phyloP scores from a whole-genome alignment of 2,113 vertebrate species.

The Platycercus adscitus region DNA sequence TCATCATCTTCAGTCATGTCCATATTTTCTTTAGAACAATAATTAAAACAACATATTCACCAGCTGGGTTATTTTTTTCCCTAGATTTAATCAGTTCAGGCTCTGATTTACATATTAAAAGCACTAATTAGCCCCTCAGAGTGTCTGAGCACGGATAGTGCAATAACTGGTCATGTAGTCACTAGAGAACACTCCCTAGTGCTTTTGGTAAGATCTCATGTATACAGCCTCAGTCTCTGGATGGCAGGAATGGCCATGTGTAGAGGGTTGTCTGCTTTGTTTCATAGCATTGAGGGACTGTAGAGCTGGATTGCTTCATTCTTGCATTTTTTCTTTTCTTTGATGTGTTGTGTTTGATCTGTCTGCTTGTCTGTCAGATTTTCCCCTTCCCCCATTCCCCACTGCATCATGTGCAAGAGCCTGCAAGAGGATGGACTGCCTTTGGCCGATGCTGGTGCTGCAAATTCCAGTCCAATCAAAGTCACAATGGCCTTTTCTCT shows the following conservation, averaged over 20 bases:
- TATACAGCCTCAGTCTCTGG: constrained; percentile 73
- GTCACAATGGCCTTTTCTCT: constrained; percentile 13
- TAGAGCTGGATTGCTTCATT: constrained; percentile 60
- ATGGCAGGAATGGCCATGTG: constrained; percentile 77
- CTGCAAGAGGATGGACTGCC: neutral
- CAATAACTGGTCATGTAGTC: constrained; percentile 86
- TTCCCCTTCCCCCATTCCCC: neutral
- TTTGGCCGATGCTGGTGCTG: neutral
- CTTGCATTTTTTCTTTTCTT: constrained; percentile 76
- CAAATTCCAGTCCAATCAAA: constrained; percentile 1
- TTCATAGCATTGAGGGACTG: constrained; percentile 68
- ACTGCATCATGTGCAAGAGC: neutral
- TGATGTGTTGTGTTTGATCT: constrained; percentile 86
- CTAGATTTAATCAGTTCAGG: constrained; percentile 90
- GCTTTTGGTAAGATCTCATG: constrained; percentile 72
- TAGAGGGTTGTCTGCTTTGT: constrained; percentile 76
- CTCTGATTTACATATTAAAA: constrained; percentile 99
- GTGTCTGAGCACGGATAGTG: constrained; percentile 86
- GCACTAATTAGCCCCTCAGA: constrained; percentile 99
- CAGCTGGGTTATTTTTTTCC: constrained; percentile 88
- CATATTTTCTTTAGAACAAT: constrained; percentile 80
- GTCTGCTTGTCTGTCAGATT: constrained; percentile 79
- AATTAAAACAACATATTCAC: constrained; percentile 97
- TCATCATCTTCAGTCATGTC: constrained; percentile 66
- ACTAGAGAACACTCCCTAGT: constrained; percentile 71